Evolutionary conservation across 2,888 invertebrate species (phyloP).

Genomic region (Elmis aenea): DNA sequence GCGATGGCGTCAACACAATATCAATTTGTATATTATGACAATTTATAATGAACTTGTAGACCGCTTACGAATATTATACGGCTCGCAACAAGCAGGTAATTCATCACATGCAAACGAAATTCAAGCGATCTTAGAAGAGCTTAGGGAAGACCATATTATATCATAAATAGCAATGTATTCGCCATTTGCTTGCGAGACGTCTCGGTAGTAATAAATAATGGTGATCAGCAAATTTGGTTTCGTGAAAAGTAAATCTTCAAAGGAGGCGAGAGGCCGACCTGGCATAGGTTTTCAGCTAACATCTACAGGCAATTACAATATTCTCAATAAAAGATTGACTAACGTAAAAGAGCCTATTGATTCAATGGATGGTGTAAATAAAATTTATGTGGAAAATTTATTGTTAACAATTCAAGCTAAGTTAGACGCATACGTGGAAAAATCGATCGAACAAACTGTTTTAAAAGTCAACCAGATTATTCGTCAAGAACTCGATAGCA

Average conservation of each 20-base stretch:
- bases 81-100: constrained; percentile 3
- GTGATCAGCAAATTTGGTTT: background rate
- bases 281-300: constrained; percentile 3
- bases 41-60: constrained; percentile 1
- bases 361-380: too few species aligned
- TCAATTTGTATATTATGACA: constrained; percentile 1
- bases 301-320: constrained; percentile 1
- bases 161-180: too few species aligned
- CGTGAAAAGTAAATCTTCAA: constrained; percentile 1
- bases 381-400: too few species aligned
- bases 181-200: too few species aligned
- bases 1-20: too few species aligned
- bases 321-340: background rate
- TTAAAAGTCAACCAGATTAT: too few species aligned
- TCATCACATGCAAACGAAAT: constrained; percentile 5
- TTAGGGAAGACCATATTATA: constrained; percentile 2
- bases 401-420: too few species aligned
- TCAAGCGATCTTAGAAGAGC: background rate
- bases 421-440: too few species aligned
- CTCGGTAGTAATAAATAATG: too few species aligned
- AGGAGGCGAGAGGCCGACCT: background rate
- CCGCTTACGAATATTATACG: background rate
- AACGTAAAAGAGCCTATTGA: background rate
- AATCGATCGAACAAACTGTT: too few species aligned
- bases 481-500: too few species aligned